Percentiles rank a stretch among this genome's conserved stretches.
Conservation (phyloP, 1,140 invertebrate species). For the Bradynema listronoti region DNA sequence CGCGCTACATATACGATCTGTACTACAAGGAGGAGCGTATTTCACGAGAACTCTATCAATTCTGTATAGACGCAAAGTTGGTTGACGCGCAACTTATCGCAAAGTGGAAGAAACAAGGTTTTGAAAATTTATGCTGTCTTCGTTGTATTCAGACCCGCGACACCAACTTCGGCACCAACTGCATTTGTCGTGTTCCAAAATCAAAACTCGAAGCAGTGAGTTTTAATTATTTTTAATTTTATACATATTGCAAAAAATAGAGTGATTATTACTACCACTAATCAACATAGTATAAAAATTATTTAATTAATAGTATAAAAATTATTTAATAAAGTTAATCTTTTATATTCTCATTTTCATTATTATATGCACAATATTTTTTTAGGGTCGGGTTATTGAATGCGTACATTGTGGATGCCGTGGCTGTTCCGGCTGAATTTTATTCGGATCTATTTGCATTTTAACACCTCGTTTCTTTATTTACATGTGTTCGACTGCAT, state of each 20-base stretch:
- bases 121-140: constrained; percentile 98
- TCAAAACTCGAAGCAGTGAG: constrained; percentile 85
- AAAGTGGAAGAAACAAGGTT: constrained; percentile 99
- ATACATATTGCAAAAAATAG: constrained; percentile 2
- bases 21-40: constrained; percentile 94
- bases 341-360: too few relatives aligned
- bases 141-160: constrained; percentile 95
- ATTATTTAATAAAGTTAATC: too few relatives aligned
- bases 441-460: too few relatives aligned
- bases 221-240: constrained; percentile 3
- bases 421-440: constrained; percentile 57
- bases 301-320: too few relatives aligned
- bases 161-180: constrained; percentile 98
- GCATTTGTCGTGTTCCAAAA: constrained; percentile 96
- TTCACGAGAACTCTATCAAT: constrained; percentile 89
- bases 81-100: constrained; percentile 95
- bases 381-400: constrained; percentile 54
- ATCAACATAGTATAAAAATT: too few relatives aligned
- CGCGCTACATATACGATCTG: constrained; percentile 91
- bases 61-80: constrained; percentile 90
- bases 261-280: too few relatives aligned
- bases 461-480: too few relatives aligned
- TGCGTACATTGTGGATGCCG: constrained; percentile 57
- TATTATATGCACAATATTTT: constrained; percentile 9
- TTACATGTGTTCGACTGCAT: too few relatives aligned